These are phyloP conservation scores for Radopholus similis DNA, from an alignment of 1,140 invertebrate species.

Conservation along the genomic window DNA sequence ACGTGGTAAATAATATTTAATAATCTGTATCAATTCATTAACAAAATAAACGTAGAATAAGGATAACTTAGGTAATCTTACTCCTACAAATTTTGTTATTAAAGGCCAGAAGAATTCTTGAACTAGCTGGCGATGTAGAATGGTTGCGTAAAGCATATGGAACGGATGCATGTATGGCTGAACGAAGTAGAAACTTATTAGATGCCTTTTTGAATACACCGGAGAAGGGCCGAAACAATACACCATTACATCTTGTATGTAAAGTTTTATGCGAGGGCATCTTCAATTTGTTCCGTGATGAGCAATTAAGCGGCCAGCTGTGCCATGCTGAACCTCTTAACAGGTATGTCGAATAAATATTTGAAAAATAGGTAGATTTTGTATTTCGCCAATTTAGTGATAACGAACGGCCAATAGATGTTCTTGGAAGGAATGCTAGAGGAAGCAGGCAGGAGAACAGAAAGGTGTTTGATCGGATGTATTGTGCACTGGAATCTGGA, in stretches of 20 bases:
- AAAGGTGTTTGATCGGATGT: slow-evolving; percentile 6
- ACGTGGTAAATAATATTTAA: background rate
- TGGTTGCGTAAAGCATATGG: slow-evolving; percentile 13
- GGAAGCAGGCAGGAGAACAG: slow-evolving; percentile 1
- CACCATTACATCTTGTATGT: slow-evolving; percentile 7
- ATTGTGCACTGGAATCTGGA: background rate
- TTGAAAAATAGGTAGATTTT: background rate
- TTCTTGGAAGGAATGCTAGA: background rate
- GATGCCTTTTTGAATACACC: slow-evolving; percentile 16
- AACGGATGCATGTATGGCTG: slow-evolving; percentile 5
- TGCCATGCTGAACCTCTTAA: slow-evolving; percentile 7
- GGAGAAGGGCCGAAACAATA: slow-evolving; percentile 1
- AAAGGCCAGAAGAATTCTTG: background rate
- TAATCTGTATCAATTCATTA: background rate
- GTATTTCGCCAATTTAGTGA: background rate
- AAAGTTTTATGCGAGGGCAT: background rate
- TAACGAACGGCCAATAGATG: slow-evolving; percentile 5
- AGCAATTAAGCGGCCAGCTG: background rate
- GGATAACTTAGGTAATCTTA: too few species aligned
- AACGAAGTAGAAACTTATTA: slow-evolving; percentile 7
- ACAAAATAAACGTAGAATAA: too few species aligned
- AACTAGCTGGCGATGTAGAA: background rate
- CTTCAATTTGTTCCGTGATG: slow-evolving; percentile 3
- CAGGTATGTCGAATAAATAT: background rate
- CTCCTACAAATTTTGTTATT: background rate